A percentile compares a stretch with the other conserved stretches of the same genome.
phyloP scores from a whole-genome alignment of 2,888 invertebrate genomes.

The Monochamus alternatus region DNA sequence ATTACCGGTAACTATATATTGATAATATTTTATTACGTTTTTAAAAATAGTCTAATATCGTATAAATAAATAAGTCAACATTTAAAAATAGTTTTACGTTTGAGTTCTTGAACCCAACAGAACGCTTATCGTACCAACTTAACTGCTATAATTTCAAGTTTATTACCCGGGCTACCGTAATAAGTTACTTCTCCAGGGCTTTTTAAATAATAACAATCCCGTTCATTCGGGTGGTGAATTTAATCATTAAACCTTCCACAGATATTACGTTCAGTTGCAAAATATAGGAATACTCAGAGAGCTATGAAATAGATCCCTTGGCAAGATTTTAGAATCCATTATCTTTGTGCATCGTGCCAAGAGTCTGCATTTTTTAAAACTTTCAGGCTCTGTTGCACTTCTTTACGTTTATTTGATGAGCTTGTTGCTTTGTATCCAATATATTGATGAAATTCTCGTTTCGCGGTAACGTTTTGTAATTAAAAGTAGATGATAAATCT shows the following conservation, averaged over 20 bases:
- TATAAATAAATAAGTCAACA: no score
- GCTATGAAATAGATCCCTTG: conserved; percentile 53
- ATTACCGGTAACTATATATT: no score
- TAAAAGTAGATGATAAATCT: no score
- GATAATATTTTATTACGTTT: no score
- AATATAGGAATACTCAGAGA: conserved; percentile 37
- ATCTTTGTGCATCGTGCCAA: conserved; percentile 53
- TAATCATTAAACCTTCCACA: conserved; percentile 47
- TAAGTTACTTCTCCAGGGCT: conserved; percentile 30
- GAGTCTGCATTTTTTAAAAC: conserved; percentile 52
- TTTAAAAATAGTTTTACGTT: no score
- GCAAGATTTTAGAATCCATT: conserved; percentile 56
- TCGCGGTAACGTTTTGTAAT: no score
- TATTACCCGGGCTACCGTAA: conserved; percentile 19
- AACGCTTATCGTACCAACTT: neutral
- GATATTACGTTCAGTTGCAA: conserved; percentile 42
- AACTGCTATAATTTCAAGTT: conserved; percentile 3
- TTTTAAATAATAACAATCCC: conserved; percentile 38
- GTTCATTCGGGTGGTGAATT: conserved; percentile 41
- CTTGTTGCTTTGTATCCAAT: conserved; percentile 39
- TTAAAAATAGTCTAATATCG: no score
- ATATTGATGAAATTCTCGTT: neutral
- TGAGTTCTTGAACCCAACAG: neutral
- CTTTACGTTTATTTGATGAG: conserved; percentile 38
- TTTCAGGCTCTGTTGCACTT: conserved; percentile 33